Base-by-base conservation (phyloP, 2,113 vertebrate genomes). In the Centrocercus urophasianus region DNA sequence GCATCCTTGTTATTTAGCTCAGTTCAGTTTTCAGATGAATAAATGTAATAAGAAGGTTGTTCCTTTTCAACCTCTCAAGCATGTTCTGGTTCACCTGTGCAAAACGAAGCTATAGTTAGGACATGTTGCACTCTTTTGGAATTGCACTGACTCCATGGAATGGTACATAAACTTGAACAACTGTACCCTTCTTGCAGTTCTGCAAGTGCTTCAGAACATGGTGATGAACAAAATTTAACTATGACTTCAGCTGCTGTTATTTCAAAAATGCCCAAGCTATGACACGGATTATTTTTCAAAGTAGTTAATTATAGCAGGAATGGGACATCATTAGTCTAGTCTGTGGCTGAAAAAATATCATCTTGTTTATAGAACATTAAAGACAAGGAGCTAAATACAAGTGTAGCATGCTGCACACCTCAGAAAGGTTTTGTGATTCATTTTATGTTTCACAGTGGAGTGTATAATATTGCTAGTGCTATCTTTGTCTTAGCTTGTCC, bases 11-110 rank as follows among this genome's bases (percentile, higher is more conserved):
- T 94, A 90, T 83, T 91, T 91, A 91, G 79, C 77, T 95, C 75
- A 72, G 71, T 89, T 94, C 84, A 56, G 38, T 87, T 93, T 95
- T 88, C 93, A 93, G 82, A 91, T 89, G 85, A 95, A 88, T 93
- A 95, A 93, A 93, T 81, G 42, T 79, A 86, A 75, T 93, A 88
- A 91, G 76, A 93, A 93, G 89, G 89, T 90, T 93, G 34, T 47
- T 73, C 30, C 60, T 83, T 4, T 94, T 95, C 79, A 91, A 95
- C 88, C 75, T 93, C 75, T 52, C 64, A 70, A 87, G 52, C 56
- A 72, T 74, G 72, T 85, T 91, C 93, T 87, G 36, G 73, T 61
- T 89, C 79, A 91, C 65, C 70, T 88, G 34, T 72, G 61, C 13
- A 71, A 93, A 95, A 93, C 54, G 30, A 92, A 95, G 45, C 61